A percentile compares a stretch with the other conserved stretches of the same genome.
phyloP scores from a whole-genome alignment of 2,888 invertebrate genomes.

The Caenorhabditis sinica region DNA sequence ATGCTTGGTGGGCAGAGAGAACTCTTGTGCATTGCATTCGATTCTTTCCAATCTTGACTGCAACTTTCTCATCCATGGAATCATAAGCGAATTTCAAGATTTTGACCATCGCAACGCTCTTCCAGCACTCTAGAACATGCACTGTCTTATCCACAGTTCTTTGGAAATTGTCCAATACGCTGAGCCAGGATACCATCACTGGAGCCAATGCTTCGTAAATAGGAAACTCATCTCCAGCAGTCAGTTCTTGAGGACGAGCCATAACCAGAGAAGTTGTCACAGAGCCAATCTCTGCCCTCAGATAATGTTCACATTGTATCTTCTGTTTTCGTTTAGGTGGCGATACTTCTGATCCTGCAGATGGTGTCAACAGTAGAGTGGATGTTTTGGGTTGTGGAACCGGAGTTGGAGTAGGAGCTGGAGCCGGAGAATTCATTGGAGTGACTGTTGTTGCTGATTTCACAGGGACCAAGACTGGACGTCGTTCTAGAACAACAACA shows the following conservation, averaged over 20 bases:
- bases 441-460: slow-evolving; percentile 21
- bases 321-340: slow-evolving; percentile 37
- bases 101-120: slow-evolving; percentile 63
- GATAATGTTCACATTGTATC: slow-evolving; percentile 41
- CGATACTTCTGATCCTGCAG: neutral
- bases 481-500: slow-evolving; percentile 46
- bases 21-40: slow-evolving; percentile 54
- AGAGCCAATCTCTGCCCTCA: slow-evolving; percentile 63
- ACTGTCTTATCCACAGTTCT: slow-evolving; percentile 37
- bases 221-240: slow-evolving; percentile 74
- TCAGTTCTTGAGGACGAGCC: slow-evolving; percentile 73
- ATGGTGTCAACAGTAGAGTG: slow-evolving; percentile 2
- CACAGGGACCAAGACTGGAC: slow-evolving; percentile 11
- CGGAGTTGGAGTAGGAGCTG: slow-evolving; percentile 23
- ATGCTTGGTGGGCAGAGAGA: slow-evolving; percentile 65
- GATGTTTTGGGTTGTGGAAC: slow-evolving; percentile 29
- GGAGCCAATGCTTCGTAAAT: slow-evolving; percentile 81
- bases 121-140: slow-evolving; percentile 60
- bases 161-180: slow-evolving; percentile 57
- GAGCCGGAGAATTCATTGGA: slow-evolving; percentile 40
- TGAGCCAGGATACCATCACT: slow-evolving; percentile 77
- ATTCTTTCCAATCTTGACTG: slow-evolving; percentile 62
- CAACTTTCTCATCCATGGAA: slow-evolving; percentile 64
- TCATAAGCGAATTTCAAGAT: slow-evolving; percentile 70
- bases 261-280: slow-evolving; percentile 71